Evolutionary conservation across 2,888 invertebrate genomes (phyloP).

Genomic region (Incurvaria masculella): DNA sequence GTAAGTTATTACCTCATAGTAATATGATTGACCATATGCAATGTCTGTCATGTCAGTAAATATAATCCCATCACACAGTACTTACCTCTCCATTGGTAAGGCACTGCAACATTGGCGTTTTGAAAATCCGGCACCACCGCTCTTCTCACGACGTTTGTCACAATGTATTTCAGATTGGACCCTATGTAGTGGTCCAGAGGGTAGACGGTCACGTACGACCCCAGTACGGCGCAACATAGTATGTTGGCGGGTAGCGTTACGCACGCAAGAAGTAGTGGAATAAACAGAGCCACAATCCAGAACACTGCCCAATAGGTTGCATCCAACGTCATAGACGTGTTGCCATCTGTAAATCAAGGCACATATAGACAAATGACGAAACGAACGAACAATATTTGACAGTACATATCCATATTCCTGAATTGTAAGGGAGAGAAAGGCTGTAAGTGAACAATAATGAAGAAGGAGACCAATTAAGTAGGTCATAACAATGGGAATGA

Average conservation of each 20-base stretch:
- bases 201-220: constrained; percentile 59
- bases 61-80: too few species aligned
- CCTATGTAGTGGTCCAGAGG: constrained; percentile 64
- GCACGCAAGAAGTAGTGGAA: constrained; percentile 45
- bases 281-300: constrained; percentile 42
- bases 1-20: too few species aligned
- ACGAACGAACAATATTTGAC: not conserved
- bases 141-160: constrained; percentile 64
- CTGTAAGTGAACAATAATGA: too few species aligned
- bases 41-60: too few species aligned
- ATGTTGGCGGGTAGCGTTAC: constrained; percentile 56
- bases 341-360: constrained; percentile 38
- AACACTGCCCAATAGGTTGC: constrained; percentile 65
- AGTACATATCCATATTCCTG: not conserved
- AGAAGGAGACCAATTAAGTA: too few species aligned
- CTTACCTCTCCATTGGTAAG: constrained; percentile 59
- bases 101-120: constrained; percentile 55
- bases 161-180: constrained; percentile 64
- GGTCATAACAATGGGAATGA: too few species aligned
- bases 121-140: constrained; percentile 58
- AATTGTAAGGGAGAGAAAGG: not conserved
- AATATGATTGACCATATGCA: too few species aligned
- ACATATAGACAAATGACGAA: constrained; percentile 5
- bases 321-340: constrained; percentile 42
- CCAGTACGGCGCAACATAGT: constrained; percentile 61